phyloP scores from a whole-genome alignment of 2,113 vertebrate genomes.

The Malurus cyaneus region DNA sequence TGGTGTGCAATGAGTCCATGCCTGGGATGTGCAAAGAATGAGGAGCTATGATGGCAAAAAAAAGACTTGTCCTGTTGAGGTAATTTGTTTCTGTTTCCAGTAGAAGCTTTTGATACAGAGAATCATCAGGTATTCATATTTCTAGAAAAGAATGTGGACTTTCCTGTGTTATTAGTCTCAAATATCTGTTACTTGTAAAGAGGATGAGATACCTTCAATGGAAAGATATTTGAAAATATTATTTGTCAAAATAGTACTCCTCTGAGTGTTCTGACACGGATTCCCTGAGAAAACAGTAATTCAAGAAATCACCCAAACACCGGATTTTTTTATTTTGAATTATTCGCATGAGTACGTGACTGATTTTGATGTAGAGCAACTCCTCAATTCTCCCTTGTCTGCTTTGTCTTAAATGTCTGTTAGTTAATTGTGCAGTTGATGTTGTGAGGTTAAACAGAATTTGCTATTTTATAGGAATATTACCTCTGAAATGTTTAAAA shows the following conservation, averaged over 20 bases:
- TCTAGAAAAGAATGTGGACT: background rate
- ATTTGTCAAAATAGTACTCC: constrained; percentile 21
- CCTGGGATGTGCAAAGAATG: background rate
- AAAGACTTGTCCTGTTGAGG: background rate
- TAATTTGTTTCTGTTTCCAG: background rate
- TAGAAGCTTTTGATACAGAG: background rate
- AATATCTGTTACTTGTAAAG: background rate
- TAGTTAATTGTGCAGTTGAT: background rate
- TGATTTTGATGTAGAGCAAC: background rate
- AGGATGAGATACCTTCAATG: background rate
- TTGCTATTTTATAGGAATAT: background rate
- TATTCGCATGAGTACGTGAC: background rate
- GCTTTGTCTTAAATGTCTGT: background rate
- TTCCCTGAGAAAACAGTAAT: background rate
- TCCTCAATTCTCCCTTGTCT: background rate
- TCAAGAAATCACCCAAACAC: background rate
- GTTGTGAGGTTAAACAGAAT: background rate
- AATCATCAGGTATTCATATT: background rate
- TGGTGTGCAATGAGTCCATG: background rate
- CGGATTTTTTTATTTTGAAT: background rate
- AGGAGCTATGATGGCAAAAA: background rate
- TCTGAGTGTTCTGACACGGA: background rate
- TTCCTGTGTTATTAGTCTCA: background rate
- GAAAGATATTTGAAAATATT: constrained; percentile 41
- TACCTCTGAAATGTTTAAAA: background rate